phyloP scores from a whole-genome alignment of 2,888 invertebrate genomes.

The Trachelus stipa region DNA sequence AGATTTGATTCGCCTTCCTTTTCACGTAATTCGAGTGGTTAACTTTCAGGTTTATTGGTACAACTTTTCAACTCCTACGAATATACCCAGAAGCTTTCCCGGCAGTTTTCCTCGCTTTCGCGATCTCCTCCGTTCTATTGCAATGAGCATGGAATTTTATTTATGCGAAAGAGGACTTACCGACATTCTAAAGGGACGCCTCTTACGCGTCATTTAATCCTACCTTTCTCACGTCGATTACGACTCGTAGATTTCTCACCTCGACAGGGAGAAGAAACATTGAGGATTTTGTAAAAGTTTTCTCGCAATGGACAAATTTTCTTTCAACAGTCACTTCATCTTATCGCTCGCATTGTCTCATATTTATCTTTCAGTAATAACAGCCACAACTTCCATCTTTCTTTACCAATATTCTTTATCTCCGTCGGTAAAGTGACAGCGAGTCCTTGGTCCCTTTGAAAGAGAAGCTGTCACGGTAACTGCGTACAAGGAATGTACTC shows the following conservation, averaged over 20 bases:
- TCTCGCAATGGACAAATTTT: neutral
- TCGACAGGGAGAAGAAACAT: neutral
- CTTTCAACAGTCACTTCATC: neutral
- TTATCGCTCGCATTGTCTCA: neutral
- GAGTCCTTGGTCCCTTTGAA: neutral
- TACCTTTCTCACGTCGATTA: neutral
- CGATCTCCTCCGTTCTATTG: neutral
- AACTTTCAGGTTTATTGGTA: neutral
- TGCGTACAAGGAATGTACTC: neutral
- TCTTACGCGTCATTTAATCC: neutral
- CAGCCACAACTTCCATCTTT: neutral
- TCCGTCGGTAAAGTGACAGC: neutral
- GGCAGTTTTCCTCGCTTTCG: neutral
- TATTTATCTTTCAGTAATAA: neutral
- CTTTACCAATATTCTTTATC: neutral
- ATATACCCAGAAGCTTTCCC: neutral
- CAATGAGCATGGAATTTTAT: neutral
- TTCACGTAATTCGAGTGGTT: neutral
- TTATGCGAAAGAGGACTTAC: neutral
- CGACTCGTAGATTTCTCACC: neutral
- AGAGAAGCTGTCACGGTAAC: neutral
- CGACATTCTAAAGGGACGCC: neutral
- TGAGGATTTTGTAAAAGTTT: neutral
- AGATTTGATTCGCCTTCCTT: neutral
- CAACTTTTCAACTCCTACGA: neutral